Base-by-base conservation (phyloP, 2,113 vertebrate genomes). In the Proteles cristata region DNA sequence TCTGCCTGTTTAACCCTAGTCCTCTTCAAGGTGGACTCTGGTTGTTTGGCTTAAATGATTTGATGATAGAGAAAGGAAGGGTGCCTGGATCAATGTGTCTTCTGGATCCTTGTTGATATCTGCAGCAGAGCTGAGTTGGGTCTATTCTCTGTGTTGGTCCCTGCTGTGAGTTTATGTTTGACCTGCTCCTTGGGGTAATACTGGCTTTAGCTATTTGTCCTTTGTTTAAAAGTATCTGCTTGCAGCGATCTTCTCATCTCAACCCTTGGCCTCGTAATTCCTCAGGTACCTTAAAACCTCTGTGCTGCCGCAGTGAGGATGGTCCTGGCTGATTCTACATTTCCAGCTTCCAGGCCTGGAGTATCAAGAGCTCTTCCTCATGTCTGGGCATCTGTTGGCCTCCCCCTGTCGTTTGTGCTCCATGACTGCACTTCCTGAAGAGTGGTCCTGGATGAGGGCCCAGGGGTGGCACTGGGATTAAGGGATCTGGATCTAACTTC, bases 11-110 rank as follows among this genome's bases (percentile, higher is more conserved):
- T 43, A 26, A 26, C 17, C 26, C 19, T 28, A 0, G 84, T 87
- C n/a, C 33, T 69, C 53, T 45, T 94, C 65, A n/a, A 77, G 48
- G 71, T 21, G 53, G 39, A 33, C 19, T 31, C 39, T 76, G 19
- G n/a, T 33, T 50, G 4, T 39, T 73, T 76, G 11, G 58, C 2
- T 90, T 39, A 10, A 1, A 3, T 28, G 77, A 45, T 39, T 45
- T 90, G 28, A 16, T 45, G 39, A n/a, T 82, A 43, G 69, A 74
- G 80, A 91, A 71, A 55, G 23, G 16, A 19, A 83, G 21, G 6
- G 48, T 17, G 8, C 26, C 5, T 2, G 2, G 50, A n/a, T 0
- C 17, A 2, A 39, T 25, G 23, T 69, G 5, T 61, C 8, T 14
- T 89, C 28, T 92, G 48, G 31, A 16, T 21, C 12, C 48, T 87